A percentile compares a stretch with the other conserved stretches of the same genome.
phyloP scores from a whole-genome alignment of 2,113 vertebrate species.

The Epinephelus fuscoguttatus region DNA sequence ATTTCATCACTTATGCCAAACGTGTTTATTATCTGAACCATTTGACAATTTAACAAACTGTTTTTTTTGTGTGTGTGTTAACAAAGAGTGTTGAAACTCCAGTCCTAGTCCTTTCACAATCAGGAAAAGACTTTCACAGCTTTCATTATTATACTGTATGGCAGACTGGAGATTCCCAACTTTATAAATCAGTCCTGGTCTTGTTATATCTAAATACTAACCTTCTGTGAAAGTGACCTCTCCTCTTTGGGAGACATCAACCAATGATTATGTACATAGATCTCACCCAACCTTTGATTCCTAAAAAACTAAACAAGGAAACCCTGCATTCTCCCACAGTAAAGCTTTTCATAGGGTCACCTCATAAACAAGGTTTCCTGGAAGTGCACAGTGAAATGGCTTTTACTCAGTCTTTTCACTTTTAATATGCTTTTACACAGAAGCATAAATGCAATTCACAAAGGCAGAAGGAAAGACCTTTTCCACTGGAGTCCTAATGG shows the following conservation, averaged over 20 bases:
- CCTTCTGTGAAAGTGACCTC: background rate
- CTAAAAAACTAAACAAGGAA: conserved; percentile 34
- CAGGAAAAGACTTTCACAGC: background rate
- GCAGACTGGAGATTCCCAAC: background rate
- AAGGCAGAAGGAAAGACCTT: conserved; percentile 39
- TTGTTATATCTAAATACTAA: background rate
- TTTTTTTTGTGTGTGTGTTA: no score
- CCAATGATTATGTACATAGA: background rate
- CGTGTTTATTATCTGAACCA: background rate
- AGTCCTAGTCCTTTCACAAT: background rate
- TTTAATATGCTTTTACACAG: conserved; percentile 47
- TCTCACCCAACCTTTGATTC: conserved; percentile 6
- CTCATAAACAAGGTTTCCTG: conserved; percentile 64
- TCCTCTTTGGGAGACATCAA: conserved; percentile 1
- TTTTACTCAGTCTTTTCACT: conserved; percentile 56
- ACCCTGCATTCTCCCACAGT: conserved; percentile 29
- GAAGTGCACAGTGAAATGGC: conserved; percentile 42
- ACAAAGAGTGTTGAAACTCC: no score
- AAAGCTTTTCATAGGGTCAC: conserved; percentile 60
- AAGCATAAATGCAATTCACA: conserved; percentile 49
- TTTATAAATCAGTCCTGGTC: background rate
- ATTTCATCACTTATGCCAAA: background rate
- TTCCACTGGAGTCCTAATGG: conserved; percentile 17
- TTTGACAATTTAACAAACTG: no score
- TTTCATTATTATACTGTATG: background rate